A percentile compares a stretch with the other conserved stretches of the same genome.
These are phyloP conservation scores for Brenthis hecate DNA, from an alignment of 2,888 invertebrate species.

Conservation along the genomic window DNA sequence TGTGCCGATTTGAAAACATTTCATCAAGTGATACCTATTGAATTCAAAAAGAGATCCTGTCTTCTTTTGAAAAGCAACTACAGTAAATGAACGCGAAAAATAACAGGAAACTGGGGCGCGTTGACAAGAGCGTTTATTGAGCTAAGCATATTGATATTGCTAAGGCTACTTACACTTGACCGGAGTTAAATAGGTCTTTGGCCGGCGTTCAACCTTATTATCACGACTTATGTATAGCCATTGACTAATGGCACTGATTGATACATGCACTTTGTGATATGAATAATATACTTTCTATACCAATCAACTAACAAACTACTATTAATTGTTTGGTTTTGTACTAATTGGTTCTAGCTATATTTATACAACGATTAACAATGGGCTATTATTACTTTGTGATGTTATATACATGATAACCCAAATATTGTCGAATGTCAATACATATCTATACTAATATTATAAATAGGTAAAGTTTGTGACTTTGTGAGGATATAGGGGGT, in stretches of 20 bases:
- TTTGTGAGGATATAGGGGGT: no score
- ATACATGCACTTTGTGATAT: conserved; percentile 11
- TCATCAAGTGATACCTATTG: conserved; percentile 36
- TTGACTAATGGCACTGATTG: conserved; percentile 30
- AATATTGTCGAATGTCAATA: no score
- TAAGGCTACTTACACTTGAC: conserved; percentile 48
- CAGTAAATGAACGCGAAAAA: conserved; percentile 38
- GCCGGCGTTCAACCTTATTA: conserved; percentile 46
- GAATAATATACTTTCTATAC: neutral
- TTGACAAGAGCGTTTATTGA: conserved; percentile 39
- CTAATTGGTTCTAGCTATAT: neutral
- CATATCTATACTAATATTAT: no score
- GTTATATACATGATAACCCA: no score
- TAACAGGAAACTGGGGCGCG: conserved; percentile 37
- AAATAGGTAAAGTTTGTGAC: no score
- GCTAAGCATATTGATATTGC: conserved; percentile 42
- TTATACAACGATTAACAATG: no score
- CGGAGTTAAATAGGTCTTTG: conserved; percentile 47
- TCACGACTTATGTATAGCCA: conserved; percentile 28
- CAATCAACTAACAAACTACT: neutral
- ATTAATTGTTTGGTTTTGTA: no score
- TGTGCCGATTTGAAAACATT: conserved; percentile 17
- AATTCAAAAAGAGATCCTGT: conserved; percentile 29
- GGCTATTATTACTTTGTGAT: no score
- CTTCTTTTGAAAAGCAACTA: conserved; percentile 33